Conservation (phyloP, 2,797 vertebrate species). For the Falco biarmicus region DNA sequence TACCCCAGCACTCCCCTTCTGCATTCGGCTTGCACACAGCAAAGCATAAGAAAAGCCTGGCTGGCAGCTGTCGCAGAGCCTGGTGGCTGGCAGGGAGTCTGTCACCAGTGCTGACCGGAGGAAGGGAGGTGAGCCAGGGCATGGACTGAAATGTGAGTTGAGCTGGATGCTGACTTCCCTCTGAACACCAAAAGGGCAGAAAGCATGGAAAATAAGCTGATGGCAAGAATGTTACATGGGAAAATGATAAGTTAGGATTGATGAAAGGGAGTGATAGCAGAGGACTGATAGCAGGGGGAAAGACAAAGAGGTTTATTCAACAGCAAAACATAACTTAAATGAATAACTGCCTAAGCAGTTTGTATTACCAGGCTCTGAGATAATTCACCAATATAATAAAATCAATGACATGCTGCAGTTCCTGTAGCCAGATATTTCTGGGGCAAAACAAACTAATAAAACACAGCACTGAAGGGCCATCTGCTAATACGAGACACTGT, state of each 20-base stretch:
- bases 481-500: background rate
- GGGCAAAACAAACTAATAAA: slow-evolving; percentile 44
- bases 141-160: background rate
- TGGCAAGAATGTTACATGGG: background rate
- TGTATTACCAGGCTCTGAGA: background rate
- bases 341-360: background rate
- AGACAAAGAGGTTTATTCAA: background rate
- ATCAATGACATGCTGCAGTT: slow-evolving; percentile 11
- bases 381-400: slow-evolving; percentile 40
- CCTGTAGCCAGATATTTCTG: slow-evolving; percentile 35
- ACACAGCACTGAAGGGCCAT: background rate
- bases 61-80: background rate
- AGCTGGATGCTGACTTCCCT: background rate
- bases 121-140: background rate
- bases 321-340: background rate
- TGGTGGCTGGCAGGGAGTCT: background rate
- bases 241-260: background rate
- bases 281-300: background rate
- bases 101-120: background rate
- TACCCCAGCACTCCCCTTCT: background rate
- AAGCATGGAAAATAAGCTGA: background rate
- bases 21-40: accelerated
- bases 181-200: background rate
- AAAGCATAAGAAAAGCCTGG: background rate
- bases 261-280: background rate